phyloP scores from a whole-genome alignment of 2,113 vertebrate species.

The Heterochromis multidens region DNA sequence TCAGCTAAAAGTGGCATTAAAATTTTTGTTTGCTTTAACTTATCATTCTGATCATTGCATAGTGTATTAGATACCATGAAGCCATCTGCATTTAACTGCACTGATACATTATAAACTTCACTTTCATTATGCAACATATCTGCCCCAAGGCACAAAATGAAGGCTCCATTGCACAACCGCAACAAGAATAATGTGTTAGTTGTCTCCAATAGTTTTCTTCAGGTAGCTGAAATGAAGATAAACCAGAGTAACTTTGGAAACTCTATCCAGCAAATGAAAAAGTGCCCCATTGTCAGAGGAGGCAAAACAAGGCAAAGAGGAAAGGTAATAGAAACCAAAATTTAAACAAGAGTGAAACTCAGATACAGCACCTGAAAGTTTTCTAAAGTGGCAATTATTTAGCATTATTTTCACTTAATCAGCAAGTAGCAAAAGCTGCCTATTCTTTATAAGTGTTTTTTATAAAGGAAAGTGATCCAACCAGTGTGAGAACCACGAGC shows the following conservation, averaged over 20 bases:
- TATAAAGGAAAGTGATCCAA: no score
- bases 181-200: not conserved
- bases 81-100: not conserved
- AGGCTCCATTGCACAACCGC: not conserved
- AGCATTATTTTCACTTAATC: not conserved
- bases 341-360: not conserved
- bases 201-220: not conserved
- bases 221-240: not conserved
- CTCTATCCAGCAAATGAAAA: rapidly evolving
- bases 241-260: not conserved
- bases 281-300: not conserved
- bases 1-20: not conserved
- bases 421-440: not conserved
- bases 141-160: not conserved
- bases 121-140: no score
- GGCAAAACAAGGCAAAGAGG: not conserved
- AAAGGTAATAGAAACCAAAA: not conserved
- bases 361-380: not conserved
- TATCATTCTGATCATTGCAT: not conserved
- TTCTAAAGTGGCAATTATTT: not conserved
- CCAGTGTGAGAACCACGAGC: not conserved
- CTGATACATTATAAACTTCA: not conserved
- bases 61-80: rapidly evolving
- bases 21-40: not conserved
- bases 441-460: not conserved